phyloP scores from a whole-genome alignment of 2,797 vertebrate species.

The Pseudotriccus pelzelni region DNA sequence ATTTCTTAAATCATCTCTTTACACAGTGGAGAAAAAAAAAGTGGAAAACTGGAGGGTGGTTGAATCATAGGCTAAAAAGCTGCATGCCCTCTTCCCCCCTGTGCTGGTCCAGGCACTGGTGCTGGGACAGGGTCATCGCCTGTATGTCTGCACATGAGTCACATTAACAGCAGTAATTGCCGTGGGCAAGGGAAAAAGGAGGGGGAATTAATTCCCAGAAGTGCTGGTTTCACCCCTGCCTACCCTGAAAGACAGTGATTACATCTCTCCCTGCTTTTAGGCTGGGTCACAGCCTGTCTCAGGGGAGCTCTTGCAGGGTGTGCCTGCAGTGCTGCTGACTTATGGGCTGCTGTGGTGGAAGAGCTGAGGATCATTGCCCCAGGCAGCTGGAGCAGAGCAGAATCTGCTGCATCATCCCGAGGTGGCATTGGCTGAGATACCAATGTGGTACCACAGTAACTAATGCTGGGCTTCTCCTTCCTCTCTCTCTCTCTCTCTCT shows the following conservation, averaged over 20 bases:
- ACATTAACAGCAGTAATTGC: neutral
- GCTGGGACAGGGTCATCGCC: neutral
- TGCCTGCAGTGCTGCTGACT: neutral
- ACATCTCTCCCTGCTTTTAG: neutral
- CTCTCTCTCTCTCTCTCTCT: neutral
- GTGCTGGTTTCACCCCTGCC: neutral
- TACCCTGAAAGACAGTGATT: neutral
- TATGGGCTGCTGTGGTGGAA: neutral
- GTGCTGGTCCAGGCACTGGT: neutral
- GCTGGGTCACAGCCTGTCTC: neutral
- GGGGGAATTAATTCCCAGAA: neutral
- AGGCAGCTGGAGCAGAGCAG: neutral
- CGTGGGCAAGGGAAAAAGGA: neutral
- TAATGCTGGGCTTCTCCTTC: neutral
- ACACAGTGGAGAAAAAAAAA: neutral
- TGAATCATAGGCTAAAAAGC: neutral
- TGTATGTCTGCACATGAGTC: neutral
- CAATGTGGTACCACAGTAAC: fast-evolving
- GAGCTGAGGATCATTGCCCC: neutral
- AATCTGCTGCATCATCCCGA: neutral
- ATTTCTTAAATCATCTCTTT: neutral
- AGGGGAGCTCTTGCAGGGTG: neutral
- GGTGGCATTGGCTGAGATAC: fast-evolving
- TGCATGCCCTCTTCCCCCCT: neutral
- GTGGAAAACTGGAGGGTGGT: neutral